Percentiles rank a stretch among this genome's conserved stretches.
Evolutionary conservation across 1,140 invertebrate genomes (phyloP).

Genomic region (Monochamus saltuarius): DNA sequence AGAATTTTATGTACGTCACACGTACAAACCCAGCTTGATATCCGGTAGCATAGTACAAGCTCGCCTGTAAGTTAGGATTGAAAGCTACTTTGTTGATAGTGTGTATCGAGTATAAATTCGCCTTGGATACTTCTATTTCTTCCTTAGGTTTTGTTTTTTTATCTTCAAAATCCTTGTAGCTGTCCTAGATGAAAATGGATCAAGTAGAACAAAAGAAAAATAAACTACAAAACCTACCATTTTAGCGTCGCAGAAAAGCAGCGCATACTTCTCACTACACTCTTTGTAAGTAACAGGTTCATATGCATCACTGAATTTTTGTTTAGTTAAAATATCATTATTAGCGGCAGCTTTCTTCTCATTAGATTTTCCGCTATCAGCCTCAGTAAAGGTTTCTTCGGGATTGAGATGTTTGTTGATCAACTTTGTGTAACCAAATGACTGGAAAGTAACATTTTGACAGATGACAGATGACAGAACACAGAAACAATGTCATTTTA

Average conservation of each 20-base stretch:
- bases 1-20: slow-evolving; percentile 34
- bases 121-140: slow-evolving; percentile 20
- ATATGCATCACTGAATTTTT: not conserved
- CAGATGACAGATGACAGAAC: not conserved
- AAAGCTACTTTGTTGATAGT: slow-evolving; percentile 37
- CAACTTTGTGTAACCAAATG: slow-evolving; percentile 32
- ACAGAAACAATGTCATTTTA: not conserved
- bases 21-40: slow-evolving; percentile 44
- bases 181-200: slow-evolving; percentile 22
- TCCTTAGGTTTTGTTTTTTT: slow-evolving; percentile 14
- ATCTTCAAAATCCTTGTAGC: slow-evolving; percentile 23
- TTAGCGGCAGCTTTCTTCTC: not conserved
- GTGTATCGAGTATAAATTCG: slow-evolving; percentile 37
- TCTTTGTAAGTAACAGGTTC: slow-evolving; percentile 34
- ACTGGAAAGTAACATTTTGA: slow-evolving; percentile 24
- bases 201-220: not conserved
- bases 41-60: slow-evolving; percentile 37
- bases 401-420: slow-evolving; percentile 25
- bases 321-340: slow-evolving; percentile 13
- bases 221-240: slow-evolving; percentile 28
- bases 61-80: slow-evolving; percentile 41
- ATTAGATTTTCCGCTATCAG: slow-evolving; percentile 5
- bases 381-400: slow-evolving; percentile 17
- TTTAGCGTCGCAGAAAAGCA: slow-evolving; percentile 43
- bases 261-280: slow-evolving; percentile 30